Conservation (phyloP, 2,113 vertebrate species). For the Lucifuga dentata region DNA sequence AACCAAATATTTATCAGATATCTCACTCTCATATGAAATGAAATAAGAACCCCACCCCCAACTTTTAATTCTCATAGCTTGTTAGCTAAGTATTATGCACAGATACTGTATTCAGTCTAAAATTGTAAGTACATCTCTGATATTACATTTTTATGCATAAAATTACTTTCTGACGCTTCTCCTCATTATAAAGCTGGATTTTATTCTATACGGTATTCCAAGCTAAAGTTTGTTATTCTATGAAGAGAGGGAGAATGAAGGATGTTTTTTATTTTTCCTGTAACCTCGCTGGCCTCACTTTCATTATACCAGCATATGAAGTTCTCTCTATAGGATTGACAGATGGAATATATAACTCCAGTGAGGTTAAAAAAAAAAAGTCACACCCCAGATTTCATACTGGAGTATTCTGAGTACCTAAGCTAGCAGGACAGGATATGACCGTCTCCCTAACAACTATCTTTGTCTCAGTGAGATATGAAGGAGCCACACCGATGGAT, state of each 20-base stretch:
- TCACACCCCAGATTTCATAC: constrained; percentile 46
- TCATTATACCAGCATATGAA: neutral
- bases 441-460: constrained; percentile 60
- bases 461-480: constrained; percentile 54
- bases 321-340: constrained; percentile 29
- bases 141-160: neutral
- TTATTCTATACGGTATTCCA: neutral
- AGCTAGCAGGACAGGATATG: constrained; percentile 45
- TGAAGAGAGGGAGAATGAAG: constrained; percentile 1
- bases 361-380: constrained; percentile 30
- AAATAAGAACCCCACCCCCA: neutral
- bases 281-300: constrained; percentile 4
- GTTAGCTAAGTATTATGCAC: neutral
- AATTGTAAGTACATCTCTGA: neutral
- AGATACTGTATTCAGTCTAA: constrained; percentile 5
- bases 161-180: neutral
- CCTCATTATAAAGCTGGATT: neutral
- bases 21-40: constrained; percentile 1
- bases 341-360: constrained; percentile 19
- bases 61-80: no score
- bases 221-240: constrained; percentile 14
- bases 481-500: constrained; percentile 63
- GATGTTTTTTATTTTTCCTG: constrained; percentile 2
- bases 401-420: constrained; percentile 41
- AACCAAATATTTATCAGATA: constrained; percentile 18